These are phyloP conservation scores for Anoplolepis gracilipes DNA, from an alignment of 1,140 invertebrate genomes.

Conservation along the genomic window DNA sequence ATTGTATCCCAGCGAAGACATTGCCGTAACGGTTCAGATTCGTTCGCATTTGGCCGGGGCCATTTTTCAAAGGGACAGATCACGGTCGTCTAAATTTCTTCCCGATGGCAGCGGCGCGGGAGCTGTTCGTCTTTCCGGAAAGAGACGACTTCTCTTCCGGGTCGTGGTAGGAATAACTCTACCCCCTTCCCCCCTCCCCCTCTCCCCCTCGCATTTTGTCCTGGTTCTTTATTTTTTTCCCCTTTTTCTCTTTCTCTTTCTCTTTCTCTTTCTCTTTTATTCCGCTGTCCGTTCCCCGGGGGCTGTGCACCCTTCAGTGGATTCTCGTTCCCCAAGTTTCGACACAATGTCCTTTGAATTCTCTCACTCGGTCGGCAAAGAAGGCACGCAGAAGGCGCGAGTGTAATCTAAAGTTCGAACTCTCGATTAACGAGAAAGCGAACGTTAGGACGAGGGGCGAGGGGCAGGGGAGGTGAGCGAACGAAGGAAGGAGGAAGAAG, in stretches of 20 bases:
- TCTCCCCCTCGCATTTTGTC: constrained; percentile 32
- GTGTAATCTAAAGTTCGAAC: constrained; percentile 76
- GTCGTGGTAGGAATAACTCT: constrained; percentile 49
- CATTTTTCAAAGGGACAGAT: constrained; percentile 62
- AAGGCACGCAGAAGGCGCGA: constrained; percentile 60
- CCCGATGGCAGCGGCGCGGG: neutral
- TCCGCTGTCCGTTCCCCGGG: neutral
- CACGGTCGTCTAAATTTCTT: constrained; percentile 33
- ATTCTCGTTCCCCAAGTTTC: constrained; percentile 69
- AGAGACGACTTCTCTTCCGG: neutral
- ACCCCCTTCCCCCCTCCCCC: too few species aligned
- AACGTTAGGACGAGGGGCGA: neutral
- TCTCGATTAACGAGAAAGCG: constrained; percentile 73
- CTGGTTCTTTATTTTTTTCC: constrained; percentile 25
- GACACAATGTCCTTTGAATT: constrained; percentile 74
- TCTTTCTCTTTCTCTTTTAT: neutral
- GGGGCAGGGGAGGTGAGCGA: neutral
- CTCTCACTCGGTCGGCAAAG: constrained; percentile 54
- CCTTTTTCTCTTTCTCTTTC: neutral
- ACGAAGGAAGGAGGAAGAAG: neutral
- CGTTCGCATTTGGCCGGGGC: neutral
- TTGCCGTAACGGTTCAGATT: neutral
- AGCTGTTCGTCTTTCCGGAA: constrained; percentile 13
- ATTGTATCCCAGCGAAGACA: constrained; percentile 18
- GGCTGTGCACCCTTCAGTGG: constrained; percentile 23